Percentiles rank a stretch among this genome's conserved stretches.
These are phyloP conservation scores for Sinocyclocheilus maitianheensis DNA, from an alignment of 2,113 vertebrate species.

Conservation along the genomic window DNA sequence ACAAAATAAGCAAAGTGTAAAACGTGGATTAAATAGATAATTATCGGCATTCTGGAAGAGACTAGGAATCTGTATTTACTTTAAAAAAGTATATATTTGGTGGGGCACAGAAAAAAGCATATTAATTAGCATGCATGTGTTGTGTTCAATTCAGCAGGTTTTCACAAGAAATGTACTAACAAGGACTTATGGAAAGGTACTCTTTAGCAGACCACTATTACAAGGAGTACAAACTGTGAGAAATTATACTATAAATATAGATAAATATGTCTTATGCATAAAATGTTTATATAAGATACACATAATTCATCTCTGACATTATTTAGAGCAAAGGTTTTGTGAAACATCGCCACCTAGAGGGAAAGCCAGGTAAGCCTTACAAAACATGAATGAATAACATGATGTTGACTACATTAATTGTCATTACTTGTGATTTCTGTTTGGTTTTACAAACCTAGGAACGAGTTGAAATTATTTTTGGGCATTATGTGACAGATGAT, in stretches of 20 bases:
- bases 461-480: neutral
- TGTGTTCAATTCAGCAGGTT: neutral
- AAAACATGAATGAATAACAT: neutral
- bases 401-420: neutral
- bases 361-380: neutral
- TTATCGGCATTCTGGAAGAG: neutral
- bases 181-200: neutral
- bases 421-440: neutral
- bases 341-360: constrained; percentile 4
- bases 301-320: neutral
- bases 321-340: neutral
- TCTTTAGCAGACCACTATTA: neutral
- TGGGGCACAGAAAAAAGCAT: neutral
- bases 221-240: neutral
- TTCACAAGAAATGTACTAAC: neutral
- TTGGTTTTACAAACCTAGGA: neutral
- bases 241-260: neutral
- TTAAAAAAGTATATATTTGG: neutral
- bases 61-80: neutral
- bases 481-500: neutral
- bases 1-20: no score
- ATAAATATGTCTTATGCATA: neutral
- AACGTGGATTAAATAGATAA: neutral
- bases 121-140: neutral
- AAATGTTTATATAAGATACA: neutral